These are phyloP conservation scores for Nicator chloris DNA, from an alignment of 2,113 vertebrate species.

Conservation along the genomic window DNA sequence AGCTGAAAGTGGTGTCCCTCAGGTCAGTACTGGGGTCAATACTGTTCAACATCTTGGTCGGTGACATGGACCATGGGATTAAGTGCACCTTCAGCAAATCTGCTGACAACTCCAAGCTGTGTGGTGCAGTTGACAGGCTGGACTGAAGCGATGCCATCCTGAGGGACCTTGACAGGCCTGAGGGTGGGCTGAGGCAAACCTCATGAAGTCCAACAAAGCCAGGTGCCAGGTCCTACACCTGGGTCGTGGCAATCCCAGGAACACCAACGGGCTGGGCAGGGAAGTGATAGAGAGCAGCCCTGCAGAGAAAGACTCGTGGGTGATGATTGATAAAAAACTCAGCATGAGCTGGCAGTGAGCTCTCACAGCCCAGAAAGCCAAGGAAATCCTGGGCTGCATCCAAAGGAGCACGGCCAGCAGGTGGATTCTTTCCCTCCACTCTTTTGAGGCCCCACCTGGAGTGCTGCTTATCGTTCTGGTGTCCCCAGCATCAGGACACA, in stretches of 20 bases:
- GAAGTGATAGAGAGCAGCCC: not conserved
- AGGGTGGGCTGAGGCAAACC: not conserved
- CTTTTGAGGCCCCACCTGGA: not conserved
- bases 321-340: not conserved
- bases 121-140: not conserved
- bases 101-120: not conserved
- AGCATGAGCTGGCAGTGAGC: not conserved
- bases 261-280: not conserved
- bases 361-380: not conserved
- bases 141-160: not conserved
- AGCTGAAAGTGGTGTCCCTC: not conserved
- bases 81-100: not conserved
- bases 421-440: not conserved
- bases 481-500: rapidly evolving
- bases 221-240: not conserved
- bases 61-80: not conserved
- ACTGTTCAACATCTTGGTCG: rapidly evolving
- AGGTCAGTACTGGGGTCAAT: not conserved
- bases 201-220: not conserved
- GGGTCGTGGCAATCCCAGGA: not conserved
- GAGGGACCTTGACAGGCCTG: not conserved
- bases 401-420: not conserved
- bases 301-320: not conserved
- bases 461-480: not conserved
- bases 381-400: not conserved